Conservation (phyloP, 2,113 vertebrate genomes). For the Gulo gulo region DNA sequence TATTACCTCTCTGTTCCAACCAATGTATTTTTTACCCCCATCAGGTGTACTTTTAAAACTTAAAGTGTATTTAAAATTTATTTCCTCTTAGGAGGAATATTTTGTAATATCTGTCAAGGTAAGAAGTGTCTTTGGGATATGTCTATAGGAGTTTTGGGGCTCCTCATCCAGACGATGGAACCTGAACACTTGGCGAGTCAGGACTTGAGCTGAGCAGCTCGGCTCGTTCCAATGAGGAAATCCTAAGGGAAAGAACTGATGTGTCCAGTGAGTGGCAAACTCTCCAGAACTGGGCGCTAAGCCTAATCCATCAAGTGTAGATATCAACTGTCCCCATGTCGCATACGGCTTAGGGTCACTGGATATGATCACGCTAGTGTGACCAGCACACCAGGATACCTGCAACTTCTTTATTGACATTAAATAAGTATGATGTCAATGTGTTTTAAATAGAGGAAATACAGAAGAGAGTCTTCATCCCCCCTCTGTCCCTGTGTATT, state of each 20-base stretch:
- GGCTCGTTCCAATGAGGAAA: not conserved
- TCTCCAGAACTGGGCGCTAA: not conserved
- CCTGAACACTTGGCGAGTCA: not conserved
- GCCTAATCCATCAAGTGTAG: not conserved
- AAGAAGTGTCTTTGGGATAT: not conserved
- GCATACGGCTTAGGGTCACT: not conserved
- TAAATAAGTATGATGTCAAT: not conserved
- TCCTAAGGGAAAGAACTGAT: not conserved
- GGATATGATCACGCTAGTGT: not conserved
- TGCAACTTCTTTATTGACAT: not conserved
- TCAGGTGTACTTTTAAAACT: not conserved
- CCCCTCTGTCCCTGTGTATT: not conserved
- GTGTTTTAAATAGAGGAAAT: not conserved
- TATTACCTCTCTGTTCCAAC: not conserved
- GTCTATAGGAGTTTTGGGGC: not conserved
- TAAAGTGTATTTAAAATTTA: not conserved
- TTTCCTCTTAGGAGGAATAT: not conserved
- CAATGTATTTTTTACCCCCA: not conserved
- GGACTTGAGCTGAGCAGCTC: not conserved
- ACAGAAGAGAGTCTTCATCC: not conserved
- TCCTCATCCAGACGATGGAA: not conserved
- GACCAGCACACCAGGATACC: not conserved
- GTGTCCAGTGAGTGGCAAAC: not conserved
- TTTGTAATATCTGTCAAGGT: not conserved
- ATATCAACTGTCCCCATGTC: not conserved